Evolutionary conservation across 2,888 invertebrate genomes (phyloP), one percentile per base, ranked within the genome.

Genomic region (Spilosoma lubricipeda): DNA sequence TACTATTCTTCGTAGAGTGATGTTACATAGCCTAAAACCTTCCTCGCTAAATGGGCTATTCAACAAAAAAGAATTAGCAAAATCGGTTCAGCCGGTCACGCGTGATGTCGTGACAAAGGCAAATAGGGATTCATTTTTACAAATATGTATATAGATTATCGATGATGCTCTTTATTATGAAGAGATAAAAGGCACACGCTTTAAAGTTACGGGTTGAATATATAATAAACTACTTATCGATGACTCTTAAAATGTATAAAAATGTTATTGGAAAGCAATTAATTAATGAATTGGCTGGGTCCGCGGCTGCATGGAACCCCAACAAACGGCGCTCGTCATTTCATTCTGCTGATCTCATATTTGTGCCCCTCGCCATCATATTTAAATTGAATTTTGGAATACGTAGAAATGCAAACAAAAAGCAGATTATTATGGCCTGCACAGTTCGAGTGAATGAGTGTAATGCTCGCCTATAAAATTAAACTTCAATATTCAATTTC

Each of bases 301-400:
- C 80, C 85, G 85, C 83, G 86, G 84, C 83, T 81, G 84, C 78
- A 83, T 76, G 8, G 87, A 90, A 87, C 88, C 88, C 89, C 92
- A 90, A 93, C 93, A 93, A 93, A 93, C 92, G 92, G 92, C 89
- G 86, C 90, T 87, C 92, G 92, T 93, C 94, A 93, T 95, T 95
- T 94, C 93, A 93, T 94, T 92, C 89, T 88, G 95, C 94, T 93
- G 94, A 94, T 92, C 92, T 91, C 94, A 92, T 95, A 94, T 95
- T 95, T 95, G 94, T 90, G 87, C 90, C 87, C 89, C 85, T 84
- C 89, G 88, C 93, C 93, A 92, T 94, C 93, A 94, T 95, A 94
- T 95, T 95, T 93, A 94, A 95, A 95, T 95, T 95, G 92, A 94
- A 95, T 93, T 94, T 93, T 86, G 89, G 88, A 89, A 90, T 90